phyloP scores from a whole-genome alignment of 30 jellyfish, hydroid and myxozoan genomes.

The Clytia hemisphaerica region DNA sequence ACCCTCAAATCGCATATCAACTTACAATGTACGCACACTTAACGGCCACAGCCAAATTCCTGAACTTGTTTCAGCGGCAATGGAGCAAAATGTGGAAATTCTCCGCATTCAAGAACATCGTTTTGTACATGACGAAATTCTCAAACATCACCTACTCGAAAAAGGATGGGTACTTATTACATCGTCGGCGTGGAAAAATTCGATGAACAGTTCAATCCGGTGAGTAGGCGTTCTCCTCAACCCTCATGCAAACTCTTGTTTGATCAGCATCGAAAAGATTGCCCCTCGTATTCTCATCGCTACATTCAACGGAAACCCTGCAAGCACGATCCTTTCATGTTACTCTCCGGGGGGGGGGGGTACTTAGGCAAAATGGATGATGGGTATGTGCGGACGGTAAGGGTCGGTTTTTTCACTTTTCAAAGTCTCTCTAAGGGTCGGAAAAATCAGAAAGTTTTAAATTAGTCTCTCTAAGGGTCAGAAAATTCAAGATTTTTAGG shows the following conservation, averaged over 20 bases:
- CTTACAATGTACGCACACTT: not conserved
- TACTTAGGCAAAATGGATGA: too few relatives aligned
- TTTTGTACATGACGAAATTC: not conserved
- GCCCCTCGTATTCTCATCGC: too few relatives aligned
- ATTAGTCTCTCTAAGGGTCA: too few relatives aligned
- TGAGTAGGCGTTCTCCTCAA: not conserved
- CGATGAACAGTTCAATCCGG: constrained; percentile 1
- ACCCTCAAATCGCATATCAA: constrained; percentile 7
- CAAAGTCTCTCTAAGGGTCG: too few relatives aligned
- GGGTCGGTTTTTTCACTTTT: too few relatives aligned
- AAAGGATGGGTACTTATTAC: constrained; percentile 2
- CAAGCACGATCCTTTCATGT: too few relatives aligned
- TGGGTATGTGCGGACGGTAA: too few relatives aligned
- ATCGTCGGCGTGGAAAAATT: constrained; percentile 1
- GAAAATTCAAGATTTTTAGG: too few relatives aligned
- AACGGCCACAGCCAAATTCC: not conserved
- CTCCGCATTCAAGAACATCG: constrained; percentile 11
- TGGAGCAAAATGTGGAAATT: not conserved
- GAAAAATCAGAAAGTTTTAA: too few relatives aligned
- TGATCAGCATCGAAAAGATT: not conserved
- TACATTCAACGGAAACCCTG: too few relatives aligned
- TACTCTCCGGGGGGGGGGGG: too few relatives aligned
- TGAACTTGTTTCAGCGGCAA: not conserved
- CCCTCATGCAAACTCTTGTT: not conserved
- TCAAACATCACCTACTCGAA: not conserved